Percentiles rank a stretch among this genome's conserved stretches.
Conservation (phyloP, 2,797 vertebrate genomes). For the Telmatherina bonti region DNA sequence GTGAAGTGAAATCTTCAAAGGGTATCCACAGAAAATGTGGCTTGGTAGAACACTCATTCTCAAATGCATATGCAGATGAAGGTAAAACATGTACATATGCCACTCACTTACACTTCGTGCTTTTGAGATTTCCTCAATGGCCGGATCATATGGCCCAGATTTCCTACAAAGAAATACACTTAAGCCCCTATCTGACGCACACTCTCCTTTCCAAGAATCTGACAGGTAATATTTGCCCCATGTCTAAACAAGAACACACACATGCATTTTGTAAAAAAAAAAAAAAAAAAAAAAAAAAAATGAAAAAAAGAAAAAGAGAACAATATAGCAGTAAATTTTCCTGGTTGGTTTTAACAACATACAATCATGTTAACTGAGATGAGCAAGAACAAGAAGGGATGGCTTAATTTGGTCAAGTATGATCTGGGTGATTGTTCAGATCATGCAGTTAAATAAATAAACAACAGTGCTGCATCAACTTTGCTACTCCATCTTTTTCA, state of each 20-base stretch:
- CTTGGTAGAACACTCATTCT: conserved; percentile 21
- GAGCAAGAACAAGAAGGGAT: background rate
- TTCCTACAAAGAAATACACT: conserved; percentile 11
- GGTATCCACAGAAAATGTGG: conserved; percentile 26
- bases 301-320: background rate
- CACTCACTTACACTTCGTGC: background rate
- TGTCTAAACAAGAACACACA: background rate
- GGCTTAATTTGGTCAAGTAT: background rate
- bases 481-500: background rate
- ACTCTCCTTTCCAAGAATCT: background rate
- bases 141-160: conserved; percentile 7
- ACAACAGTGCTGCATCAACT: background rate
- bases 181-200: conserved; percentile 1
- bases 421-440: background rate
- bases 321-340: background rate
- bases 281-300: too few species aligned
- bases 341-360: background rate
- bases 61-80: conserved; percentile 17
- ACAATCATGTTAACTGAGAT: background rate
- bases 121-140: conserved; percentile 3
- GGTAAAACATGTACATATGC: conserved; percentile 17
- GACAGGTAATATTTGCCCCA: conserved; percentile 1
- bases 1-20: conserved; percentile 52
- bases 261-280: background rate
- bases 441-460: background rate